Evolutionary conservation across 1,140 invertebrate species (phyloP).

Genomic region (Caenorhabditis inopinata): DNA sequence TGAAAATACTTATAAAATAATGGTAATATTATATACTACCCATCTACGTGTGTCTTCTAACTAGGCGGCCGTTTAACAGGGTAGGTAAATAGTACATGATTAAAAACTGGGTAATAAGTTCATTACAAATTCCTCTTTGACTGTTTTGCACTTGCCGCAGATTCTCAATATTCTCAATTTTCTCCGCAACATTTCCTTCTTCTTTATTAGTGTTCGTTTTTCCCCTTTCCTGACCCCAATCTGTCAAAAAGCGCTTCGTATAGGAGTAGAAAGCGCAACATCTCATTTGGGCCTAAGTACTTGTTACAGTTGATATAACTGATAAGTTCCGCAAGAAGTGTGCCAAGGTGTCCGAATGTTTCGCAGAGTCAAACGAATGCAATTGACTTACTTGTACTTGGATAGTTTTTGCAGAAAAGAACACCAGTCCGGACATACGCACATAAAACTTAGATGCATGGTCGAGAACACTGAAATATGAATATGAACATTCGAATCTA

Average conservation of each 20-base stretch:
- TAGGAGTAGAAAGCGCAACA: background rate
- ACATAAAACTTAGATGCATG: background rate
- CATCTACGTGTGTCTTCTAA: background rate
- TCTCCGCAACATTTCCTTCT: background rate
- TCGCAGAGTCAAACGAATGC: background rate
- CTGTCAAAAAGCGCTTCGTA: background rate
- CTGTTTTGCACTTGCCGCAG: background rate
- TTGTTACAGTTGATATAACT: background rate
- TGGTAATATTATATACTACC: background rate
- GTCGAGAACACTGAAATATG: background rate
- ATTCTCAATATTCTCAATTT: background rate
- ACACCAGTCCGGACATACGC: background rate
- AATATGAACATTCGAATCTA: background rate
- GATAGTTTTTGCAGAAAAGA: background rate
- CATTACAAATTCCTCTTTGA: background rate
- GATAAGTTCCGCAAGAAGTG: background rate
- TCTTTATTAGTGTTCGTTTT: background rate
- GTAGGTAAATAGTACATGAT: background rate
- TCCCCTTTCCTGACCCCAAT: background rate
- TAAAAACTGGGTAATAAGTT: background rate
- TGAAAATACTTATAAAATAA: too few relatives aligned
- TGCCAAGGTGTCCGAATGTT: background rate
- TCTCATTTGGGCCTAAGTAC: background rate
- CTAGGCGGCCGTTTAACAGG: background rate
- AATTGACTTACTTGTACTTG: background rate